phyloP scores from a whole-genome alignment of 2,888 invertebrate genomes.

The Eilema griseolum region DNA sequence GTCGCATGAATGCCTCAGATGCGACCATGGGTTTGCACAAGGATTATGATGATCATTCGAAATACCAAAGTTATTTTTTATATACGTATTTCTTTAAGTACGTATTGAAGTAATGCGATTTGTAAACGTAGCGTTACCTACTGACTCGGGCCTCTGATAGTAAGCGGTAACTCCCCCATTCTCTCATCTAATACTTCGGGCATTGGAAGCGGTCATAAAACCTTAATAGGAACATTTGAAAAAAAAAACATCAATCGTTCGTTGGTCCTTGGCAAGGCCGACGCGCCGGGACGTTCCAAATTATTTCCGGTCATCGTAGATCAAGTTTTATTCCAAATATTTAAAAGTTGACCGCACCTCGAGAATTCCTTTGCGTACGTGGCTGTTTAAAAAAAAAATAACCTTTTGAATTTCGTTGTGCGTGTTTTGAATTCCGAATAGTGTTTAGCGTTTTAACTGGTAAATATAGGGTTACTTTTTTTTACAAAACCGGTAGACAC shows the following conservation, averaged over 20 bases:
- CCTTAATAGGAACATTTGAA: not conserved
- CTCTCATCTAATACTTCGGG: not conserved
- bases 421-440: not conserved
- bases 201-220: not conserved
- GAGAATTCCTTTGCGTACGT: conserved; percentile 21
- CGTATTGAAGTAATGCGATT: too few relatives aligned
- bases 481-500: not conserved
- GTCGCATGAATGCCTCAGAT: too few relatives aligned
- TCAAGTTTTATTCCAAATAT: conserved; percentile 34
- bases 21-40: too few relatives aligned
- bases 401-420: conserved; percentile 2
- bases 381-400: not conserved
- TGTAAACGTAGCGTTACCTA: too few relatives aligned
- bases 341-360: conserved; percentile 20
- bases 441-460: not conserved
- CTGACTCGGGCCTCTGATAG: too few relatives aligned
- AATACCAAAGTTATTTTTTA: too few relatives aligned
- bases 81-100: too few relatives aligned
- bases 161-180: too few relatives aligned
- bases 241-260: conserved; percentile 9
- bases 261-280: conserved; percentile 61
- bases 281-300: conserved; percentile 43
- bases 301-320: conserved; percentile 59
- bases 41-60: too few relatives aligned
- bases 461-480: not conserved